Base-by-base conservation (phyloP, 2,113 vertebrate genomes). In the Pluvianellus socialis region DNA sequence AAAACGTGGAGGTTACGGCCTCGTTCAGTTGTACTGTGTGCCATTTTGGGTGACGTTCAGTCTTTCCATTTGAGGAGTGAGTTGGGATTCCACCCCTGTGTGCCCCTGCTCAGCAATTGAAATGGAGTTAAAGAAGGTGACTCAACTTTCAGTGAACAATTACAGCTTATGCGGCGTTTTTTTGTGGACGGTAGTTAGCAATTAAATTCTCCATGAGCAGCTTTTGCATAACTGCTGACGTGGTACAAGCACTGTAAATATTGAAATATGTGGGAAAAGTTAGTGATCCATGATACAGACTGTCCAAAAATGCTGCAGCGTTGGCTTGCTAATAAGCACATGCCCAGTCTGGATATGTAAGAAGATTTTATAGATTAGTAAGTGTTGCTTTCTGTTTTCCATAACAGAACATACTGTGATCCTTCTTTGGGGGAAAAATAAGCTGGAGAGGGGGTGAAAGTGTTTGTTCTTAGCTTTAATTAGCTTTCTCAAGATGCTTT, bases 381-480 rank as follows among this genome's bases (percentile, higher is more conserved):
- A 96, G 77, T 86, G 73, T 87, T 95, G 88, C 61, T 95, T 95
- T 81, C 77, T 81, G 63, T 88, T 95, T 96, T 61, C 84, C n/a
- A 14, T 52, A 89, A 65, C 73, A 72, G 73, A 88, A 93, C 92
- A 96, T 96, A 63, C 85, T 95, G 93, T 88, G 88, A 94, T 73
- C 86, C 81, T 94, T 63, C 92, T 90, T 90, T 94, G 14, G 85
- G 90, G 95, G 93, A 88, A 96, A 97, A 96, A 91, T 94, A 90
- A 86, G 47, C 72, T 95, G 82, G 26, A 92, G 93, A 96, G 94
- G 91, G 85, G 94, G 86, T 96, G 96, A 90, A 96, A 94, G 94
- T 96, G 93, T 97, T 96, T 92, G 92, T 92, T 93, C 93, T 90
- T 79, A 71, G 94, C 95, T 97, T 96, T 97, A 95, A 94, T 97